Evolutionary conservation across 92 coral and sea anemone species (phyloP), one percentile per base, ranked within the genome.

Genomic region (Micromussa lordhowensis): DNA sequence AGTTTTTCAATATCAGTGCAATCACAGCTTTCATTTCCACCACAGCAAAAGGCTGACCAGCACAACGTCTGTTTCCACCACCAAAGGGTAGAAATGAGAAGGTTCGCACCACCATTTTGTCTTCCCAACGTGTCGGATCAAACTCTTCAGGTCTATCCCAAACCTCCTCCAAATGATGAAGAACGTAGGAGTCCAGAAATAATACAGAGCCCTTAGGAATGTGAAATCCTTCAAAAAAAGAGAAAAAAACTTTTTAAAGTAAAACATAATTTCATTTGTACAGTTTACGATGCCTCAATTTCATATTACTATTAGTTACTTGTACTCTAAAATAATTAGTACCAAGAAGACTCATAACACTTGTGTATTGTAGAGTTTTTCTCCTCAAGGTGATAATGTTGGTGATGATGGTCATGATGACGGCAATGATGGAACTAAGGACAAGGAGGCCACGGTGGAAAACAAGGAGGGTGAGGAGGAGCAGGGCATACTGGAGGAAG

Each of bases 101-200:
- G 35, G 80, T 32, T 35, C 71, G 87, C 61, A 40, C 82, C 16
- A 57, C 71, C 51, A 38, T 40, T 53, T 55, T 82, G 77, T 66
- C 86, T 12, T 82, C 89, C 94, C 94, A 91, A 68, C 91, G 94
- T 30, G 91, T 68, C 16, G 94, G 94, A 85, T 91, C 91, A 73
- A 91, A 91, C 40, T 57, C 32, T 40, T 87, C 88, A 13, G 94
- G 91, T 5, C 77, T 73, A 64, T 78, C 70, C 91, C 91, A 91
- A 75, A 82, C 61, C 11, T 75, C 78, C 5, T 70, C 77, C 34
- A 87, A 82, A 69, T 83, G 94, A 71, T 91, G 94, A 35, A 91
- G 70, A 35, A 85, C 85, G 61, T 87, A 91, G 12, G 91, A 64
- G 36, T 91, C 88, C 34, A 91, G 88, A 71, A 91, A 88, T 58